Evolutionary conservation across 2,888 invertebrate genomes (phyloP), one percentile per base, ranked within the genome.

Genomic region (Oithona nana): DNA sequence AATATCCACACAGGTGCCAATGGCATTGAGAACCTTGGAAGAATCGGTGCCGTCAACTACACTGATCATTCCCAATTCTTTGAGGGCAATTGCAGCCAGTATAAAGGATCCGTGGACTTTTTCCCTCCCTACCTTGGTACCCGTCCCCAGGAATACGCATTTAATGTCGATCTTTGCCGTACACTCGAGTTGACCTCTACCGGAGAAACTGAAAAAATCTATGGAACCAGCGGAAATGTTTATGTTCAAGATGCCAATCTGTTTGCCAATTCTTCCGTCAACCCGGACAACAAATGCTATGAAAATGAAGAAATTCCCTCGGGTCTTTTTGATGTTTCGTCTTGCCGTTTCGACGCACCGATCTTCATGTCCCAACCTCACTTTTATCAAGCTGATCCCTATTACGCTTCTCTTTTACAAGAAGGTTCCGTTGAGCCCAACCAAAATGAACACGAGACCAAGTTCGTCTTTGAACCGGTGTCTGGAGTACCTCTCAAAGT

Each of bases 291-390:
- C 28, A n/a, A 13, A 26, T 59, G 59, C 59, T 59, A 24, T 29
- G 57, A 39, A 2, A 30, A 57, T 29, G 8, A 16, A 39, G 8
- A 30, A 29, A 6, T 57, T n/a, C 57, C 57, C 4, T 22, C 22
- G 20, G 57, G 57, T 6, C 22, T 59, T 4, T 59, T 50, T 29
- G 50, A 59, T 26, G 59, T 26, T 16, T 50, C 59, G n/a, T 22
- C 59, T 28, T 59, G 59, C 3, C 59, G 49, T 16, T 49, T 50
- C n/a, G 59, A 50, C 13, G 59, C 59, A 16, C 59, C 59, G 11
- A 49, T 59, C 24, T 59, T 49, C 49, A 59, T 59, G 20, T 59
- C 59, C 4, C 39, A 59, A 2, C 59, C 59, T 24, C 59, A 59
- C 50, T 59, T 59, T 3, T 59, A 26, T 1, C 48, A 48, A 28